Base-by-base conservation (phyloP, 2,888 invertebrate species). In the Agonopterix subpropinquella region DNA sequence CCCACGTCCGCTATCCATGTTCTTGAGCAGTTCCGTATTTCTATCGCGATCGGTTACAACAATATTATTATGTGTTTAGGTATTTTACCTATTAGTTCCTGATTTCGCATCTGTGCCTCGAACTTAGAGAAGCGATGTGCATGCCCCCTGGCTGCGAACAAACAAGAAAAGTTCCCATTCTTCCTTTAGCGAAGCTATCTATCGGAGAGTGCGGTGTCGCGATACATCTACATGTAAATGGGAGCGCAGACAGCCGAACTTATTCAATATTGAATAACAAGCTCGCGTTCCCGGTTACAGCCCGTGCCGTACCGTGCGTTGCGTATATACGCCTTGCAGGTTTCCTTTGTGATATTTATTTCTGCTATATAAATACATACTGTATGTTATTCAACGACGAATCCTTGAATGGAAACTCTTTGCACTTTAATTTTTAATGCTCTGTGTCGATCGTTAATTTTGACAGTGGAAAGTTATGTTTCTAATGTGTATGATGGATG, bases 241-340 rank as follows among this genome's bases (percentile, higher is more conserved):
- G 50, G 41, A 46, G 39, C 47, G 47, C 43, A 47, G 48, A 47
- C 42, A 48, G 48, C 37, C 37, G 45, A 50, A 53, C 50, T 50
- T 53, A 50, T 50, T 52, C 43, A 48, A 53, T 56, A 52, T 53
- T 50, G 49, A 44, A 50, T 53, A 47, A 47, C 47, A 47, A 43
- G 47, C 49, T 36, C 41, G 43, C 44, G 36, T 43, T 11, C 13
- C 10, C 46, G 8, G 44, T 41, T 43, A 13, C 47, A 47, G 52
- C 48, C 28, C 41, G 43, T 35, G 13, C 5, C 11, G 9, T 11
- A n/a, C 4, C 35, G 10, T n/a, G 42, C 7, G 28, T 28, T 28
- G 18, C 18, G 18, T 28, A 1, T 18, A 4, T 18, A 28, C 28
- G 5, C 28, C 28, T 28, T 28, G 5, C 28, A 28, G 28, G 5